Evolutionary conservation across 1,140 invertebrate genomes (phyloP), one percentile per base, ranked within the genome.

Genomic region (Acyrthosiphon pisum): DNA sequence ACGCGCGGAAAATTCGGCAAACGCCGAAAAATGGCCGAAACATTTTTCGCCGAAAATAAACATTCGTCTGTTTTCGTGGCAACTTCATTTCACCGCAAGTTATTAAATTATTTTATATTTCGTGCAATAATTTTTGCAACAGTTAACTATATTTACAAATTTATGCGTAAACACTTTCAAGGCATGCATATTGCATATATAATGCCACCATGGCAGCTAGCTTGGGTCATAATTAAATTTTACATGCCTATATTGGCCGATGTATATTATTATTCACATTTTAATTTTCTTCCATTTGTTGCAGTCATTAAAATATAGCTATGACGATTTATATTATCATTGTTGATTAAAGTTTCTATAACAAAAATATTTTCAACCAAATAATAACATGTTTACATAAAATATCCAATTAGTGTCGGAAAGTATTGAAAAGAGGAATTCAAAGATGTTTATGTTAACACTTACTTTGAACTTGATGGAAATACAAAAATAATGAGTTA

Each of bases 381-480:
- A 76, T 76, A 76, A 76, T 76, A n/a, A n/a, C 20, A 76, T 76
- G 30, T 18, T 76, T 76, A 76, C 14, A 76, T n/a, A 76, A 76
- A 18, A n/a, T 35, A 76, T n/a, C 60, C 60, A 76, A 76, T 76
- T 76, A 76, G n/a, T n/a, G 30, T 35, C 11, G 14, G 30, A 76
- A 20, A 76, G 30, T 76, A 53, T 60, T 76, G 14, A 76, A 76
- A n/a, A n/a, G 60, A 76, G 14, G 14, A 76, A 76, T 76, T n/a
- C n/a, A 76, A 76, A 76, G 26, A 68, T 68, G 60, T 30, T 68
- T 68, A 68, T 68, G 60, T 76, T 76, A 76, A 76, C 60, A 76
- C 30, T 76, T 76, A 76, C 60, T n/a, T 14, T 76, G n/a, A 76
- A 18, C 14, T 76, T 4, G 14, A 76, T 6, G 30, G 30, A n/a